Evolutionary conservation across 1,140 invertebrate species (phyloP).

Genomic region (Pogonomyrmex barbatus): DNA sequence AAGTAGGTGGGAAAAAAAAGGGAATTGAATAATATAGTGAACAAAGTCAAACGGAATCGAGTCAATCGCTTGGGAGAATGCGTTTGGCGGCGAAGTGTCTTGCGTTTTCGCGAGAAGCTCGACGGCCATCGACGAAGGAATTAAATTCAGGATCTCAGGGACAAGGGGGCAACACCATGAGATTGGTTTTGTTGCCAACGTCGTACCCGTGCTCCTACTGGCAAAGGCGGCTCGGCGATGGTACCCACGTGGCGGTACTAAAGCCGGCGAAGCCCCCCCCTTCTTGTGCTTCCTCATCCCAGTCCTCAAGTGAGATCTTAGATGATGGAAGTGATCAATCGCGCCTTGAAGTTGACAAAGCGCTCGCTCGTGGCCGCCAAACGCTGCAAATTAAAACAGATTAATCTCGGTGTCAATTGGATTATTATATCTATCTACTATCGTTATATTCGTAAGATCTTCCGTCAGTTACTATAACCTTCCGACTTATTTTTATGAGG

Average conservation of each 20-base stretch:
- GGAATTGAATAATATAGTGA: slow-evolving; percentile 18
- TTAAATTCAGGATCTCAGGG: slow-evolving; percentile 80
- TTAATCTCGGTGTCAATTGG: neutral
- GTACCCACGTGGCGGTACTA: slow-evolving; percentile 50
- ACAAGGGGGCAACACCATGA: slow-evolving; percentile 82
- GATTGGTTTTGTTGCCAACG: slow-evolving; percentile 75
- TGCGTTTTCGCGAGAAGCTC: slow-evolving; percentile 64
- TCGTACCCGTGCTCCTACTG: slow-evolving; percentile 83
- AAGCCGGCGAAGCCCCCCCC: slow-evolving; percentile 49
- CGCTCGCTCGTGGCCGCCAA: slow-evolving; percentile 94
- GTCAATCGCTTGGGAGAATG: slow-evolving; percentile 26
- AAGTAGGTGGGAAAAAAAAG: neutral
- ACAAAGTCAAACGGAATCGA: slow-evolving; percentile 51
- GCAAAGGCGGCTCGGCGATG: slow-evolving; percentile 61
- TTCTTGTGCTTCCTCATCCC: slow-evolving; percentile 64
- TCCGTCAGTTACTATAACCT: neutral
- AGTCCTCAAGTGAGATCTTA: slow-evolving; percentile 83
- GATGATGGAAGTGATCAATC: slow-evolving; percentile 94
- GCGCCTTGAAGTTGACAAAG: slow-evolving; percentile 96
- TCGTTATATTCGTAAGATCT: neutral
- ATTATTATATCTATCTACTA: neutral
- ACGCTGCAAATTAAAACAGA: slow-evolving; percentile 87
- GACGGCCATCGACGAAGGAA: slow-evolving; percentile 65
- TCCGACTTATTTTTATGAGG: neutral
- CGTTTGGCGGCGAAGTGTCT: slow-evolving; percentile 40